A percentile compares a stretch with the other conserved stretches of the same genome.
These are phyloP conservation scores for Pseudomugil tenellus DNA, from an alignment of 2,797 vertebrate genomes.

Conservation along the genomic window DNA sequence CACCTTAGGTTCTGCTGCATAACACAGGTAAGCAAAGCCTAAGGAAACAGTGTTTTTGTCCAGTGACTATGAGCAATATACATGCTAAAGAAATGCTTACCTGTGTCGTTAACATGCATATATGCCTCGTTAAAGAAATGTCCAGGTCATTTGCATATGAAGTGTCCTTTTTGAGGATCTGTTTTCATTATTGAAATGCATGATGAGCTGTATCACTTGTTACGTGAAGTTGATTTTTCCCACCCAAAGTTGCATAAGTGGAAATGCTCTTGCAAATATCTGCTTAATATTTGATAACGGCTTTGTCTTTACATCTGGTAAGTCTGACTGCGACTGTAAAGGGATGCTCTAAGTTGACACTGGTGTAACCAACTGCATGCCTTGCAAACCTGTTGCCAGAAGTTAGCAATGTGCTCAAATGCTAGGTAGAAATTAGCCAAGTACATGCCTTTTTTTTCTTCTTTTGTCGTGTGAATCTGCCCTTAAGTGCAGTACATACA, in stretches of 20 bases:
- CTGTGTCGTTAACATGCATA: slow-evolving; percentile 71
- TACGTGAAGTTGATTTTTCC: slow-evolving; percentile 43
- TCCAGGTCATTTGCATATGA: slow-evolving; percentile 49
- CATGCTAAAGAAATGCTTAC: slow-evolving; percentile 77
- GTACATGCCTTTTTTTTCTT: slow-evolving; percentile 40
- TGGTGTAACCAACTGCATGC: slow-evolving; percentile 78
- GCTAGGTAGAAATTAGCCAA: slow-evolving; percentile 41
- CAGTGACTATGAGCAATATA: slow-evolving; percentile 72
- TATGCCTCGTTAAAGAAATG: slow-evolving; percentile 62
- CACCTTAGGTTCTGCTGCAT: slow-evolving; percentile 99
- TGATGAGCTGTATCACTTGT: slow-evolving; percentile 70
- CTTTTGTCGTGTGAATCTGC: slow-evolving; percentile 78
- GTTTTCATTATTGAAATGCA: slow-evolving; percentile 75
- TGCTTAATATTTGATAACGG: slow-evolving; percentile 56
- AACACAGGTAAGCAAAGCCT: slow-evolving; percentile 99
- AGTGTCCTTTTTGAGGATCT: slow-evolving; percentile 45
- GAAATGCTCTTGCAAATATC: slow-evolving; percentile 57
- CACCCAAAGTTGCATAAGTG: slow-evolving; percentile 47
- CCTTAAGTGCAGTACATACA: slow-evolving; percentile 77
- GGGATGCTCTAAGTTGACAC: slow-evolving; percentile 57
- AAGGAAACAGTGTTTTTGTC: slow-evolving; percentile 86
- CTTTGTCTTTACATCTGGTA: slow-evolving; percentile 65
- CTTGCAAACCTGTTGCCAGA: slow-evolving; percentile 62
- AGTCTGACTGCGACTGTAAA: slow-evolving; percentile 65
- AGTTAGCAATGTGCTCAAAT: slow-evolving; percentile 65